Conservation (phyloP, 2,113 vertebrate genomes). For the Seriola aureovittata region DNA sequence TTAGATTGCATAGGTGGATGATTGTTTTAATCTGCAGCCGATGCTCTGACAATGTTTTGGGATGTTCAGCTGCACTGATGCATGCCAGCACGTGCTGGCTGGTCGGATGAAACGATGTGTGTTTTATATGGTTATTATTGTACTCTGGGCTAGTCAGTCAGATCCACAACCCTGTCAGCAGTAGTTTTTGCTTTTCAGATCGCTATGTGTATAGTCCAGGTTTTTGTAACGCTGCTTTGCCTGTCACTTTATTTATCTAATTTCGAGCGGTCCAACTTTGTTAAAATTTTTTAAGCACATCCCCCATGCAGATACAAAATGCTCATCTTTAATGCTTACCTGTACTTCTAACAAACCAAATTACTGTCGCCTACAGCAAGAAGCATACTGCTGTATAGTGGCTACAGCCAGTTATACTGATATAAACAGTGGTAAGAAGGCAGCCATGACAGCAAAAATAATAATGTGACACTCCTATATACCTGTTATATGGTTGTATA, state of each 20-base stretch:
- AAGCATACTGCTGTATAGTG: background rate
- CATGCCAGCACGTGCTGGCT: conserved; percentile 33
- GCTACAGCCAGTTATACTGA: background rate
- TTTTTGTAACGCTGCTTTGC: conserved; percentile 4
- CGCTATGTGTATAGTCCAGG: background rate
- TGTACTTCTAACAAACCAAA: conserved; percentile 2
- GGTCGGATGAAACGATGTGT: background rate
- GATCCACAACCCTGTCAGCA: conserved; percentile 46
- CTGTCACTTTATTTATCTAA: conserved; percentile 12
- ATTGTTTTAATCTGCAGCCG: conserved; percentile 42
- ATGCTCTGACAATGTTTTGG: conserved; percentile 43
- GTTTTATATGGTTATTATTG: conserved; percentile 2
- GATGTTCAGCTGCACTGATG: conserved; percentile 38
- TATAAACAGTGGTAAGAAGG: background rate
- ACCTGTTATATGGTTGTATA: background rate
- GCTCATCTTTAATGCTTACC: background rate
- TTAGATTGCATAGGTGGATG: conserved; percentile 9
- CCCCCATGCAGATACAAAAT: background rate
- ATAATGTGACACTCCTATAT: background rate
- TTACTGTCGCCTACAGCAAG: background rate
- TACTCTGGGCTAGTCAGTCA: conserved; percentile 3
- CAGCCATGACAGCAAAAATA: background rate
- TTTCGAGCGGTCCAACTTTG: background rate
- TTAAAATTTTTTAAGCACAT: too few relatives aligned
- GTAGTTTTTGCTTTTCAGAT: conserved; percentile 14